Conservation (phyloP, 2,888 invertebrate species). For the Apodemia mormo region DNA sequence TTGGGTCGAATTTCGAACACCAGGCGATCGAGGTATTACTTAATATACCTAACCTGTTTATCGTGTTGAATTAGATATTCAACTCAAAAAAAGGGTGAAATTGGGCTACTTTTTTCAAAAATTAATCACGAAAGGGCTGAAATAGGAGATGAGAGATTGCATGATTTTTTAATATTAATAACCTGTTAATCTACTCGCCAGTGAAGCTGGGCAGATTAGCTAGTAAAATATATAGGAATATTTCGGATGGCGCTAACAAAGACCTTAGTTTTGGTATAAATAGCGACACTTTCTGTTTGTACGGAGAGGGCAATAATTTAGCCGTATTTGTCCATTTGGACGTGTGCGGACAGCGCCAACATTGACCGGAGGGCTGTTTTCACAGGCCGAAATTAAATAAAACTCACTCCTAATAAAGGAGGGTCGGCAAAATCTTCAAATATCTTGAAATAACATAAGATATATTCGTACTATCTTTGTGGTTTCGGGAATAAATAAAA, state of each 20-base stretch:
- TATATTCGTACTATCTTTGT: background rate
- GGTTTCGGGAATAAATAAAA: background rate
- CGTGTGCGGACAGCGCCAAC: constrained; percentile 70
- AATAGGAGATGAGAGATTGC: too few species aligned
- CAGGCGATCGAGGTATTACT: too few species aligned
- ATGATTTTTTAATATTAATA: too few species aligned
- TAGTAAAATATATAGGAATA: background rate
- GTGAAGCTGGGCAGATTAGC: background rate
- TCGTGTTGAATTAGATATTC: too few species aligned
- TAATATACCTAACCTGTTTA: too few species aligned
- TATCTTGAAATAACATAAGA: constrained; percentile 17
- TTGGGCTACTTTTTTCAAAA: too few species aligned
- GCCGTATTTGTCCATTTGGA: constrained; percentile 69
- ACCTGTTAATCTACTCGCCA: too few species aligned
- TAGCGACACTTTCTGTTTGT: constrained; percentile 45
- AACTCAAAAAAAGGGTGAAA: too few species aligned
- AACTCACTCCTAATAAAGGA: constrained; percentile 65
- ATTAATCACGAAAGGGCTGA: too few species aligned
- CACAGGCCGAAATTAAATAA: constrained; percentile 77
- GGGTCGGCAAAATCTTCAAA: constrained; percentile 43
- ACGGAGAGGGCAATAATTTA: constrained; percentile 71
- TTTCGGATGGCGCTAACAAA: background rate
- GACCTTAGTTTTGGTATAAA: constrained; percentile 13
- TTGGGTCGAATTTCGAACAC: too few species aligned
- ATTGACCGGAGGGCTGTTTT: constrained; percentile 68